Conservation (phyloP, 2,113 vertebrate genomes). For the Neogobius melanostomus region DNA sequence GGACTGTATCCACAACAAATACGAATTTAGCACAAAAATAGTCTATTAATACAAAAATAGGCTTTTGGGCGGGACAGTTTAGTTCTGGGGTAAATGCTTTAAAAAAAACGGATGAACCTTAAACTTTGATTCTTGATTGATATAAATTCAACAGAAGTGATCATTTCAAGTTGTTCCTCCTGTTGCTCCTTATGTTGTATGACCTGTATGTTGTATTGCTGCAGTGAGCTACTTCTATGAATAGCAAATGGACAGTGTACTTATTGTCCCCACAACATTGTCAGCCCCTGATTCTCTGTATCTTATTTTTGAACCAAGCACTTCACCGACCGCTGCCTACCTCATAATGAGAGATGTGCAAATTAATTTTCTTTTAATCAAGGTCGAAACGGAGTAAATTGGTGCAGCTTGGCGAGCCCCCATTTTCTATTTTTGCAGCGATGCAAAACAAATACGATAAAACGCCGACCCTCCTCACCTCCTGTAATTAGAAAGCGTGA, state of each 20-base stretch:
- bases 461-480: constrained; percentile 99
- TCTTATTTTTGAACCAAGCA: constrained; percentile 77
- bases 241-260: background rate
- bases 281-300: constrained; percentile 63
- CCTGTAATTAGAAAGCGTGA: constrained; percentile 99
- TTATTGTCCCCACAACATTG: constrained; percentile 55
- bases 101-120: no score
- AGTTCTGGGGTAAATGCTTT: no score
- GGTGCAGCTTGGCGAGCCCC: constrained; percentile 94
- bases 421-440: constrained; percentile 99
- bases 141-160: no score
- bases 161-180: no score
- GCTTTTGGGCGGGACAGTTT: no score
- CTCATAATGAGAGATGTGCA: constrained; percentile 99
- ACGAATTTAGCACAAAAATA: no score
- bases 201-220: background rate
- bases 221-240: background rate
- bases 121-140: no score
- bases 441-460: constrained; percentile 99
- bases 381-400: constrained; percentile 99
- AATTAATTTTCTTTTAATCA: constrained; percentile 99
- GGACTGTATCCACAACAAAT: no score
- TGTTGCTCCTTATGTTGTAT: no score
- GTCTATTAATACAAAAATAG: no score
- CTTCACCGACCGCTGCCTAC: constrained; percentile 91